Conservation (phyloP, 2,797 vertebrate species). For the Okamejei kenojei region DNA sequence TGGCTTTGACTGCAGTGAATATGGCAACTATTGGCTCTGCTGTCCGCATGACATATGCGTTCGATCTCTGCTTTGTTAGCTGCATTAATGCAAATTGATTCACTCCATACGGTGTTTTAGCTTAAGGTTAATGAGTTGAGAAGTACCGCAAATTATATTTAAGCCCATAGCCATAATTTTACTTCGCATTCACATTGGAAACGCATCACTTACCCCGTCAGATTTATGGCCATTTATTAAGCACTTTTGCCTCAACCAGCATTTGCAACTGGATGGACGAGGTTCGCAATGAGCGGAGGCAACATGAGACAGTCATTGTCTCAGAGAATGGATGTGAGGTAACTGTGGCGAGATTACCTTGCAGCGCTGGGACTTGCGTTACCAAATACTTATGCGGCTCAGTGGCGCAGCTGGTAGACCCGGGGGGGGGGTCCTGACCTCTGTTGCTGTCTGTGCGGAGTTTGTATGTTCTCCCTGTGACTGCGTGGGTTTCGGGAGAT, state of each 20-base stretch:
- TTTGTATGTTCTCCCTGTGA: no score
- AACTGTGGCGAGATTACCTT: neutral
- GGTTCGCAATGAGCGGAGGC: neutral
- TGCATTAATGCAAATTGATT: conserved; percentile 15
- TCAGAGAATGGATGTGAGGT: neutral
- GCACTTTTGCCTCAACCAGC: neutral
- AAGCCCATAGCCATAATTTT: neutral
- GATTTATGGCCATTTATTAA: neutral
- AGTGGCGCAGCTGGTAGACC: no score
- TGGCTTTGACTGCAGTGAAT: neutral
- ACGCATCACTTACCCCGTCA: neutral
- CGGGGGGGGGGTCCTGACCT: no score
- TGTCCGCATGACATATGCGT: no score
- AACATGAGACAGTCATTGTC: no score
- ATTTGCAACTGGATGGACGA: neutral
- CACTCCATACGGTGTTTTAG: neutral
- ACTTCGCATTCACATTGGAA: no score
- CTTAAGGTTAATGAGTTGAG: neutral
- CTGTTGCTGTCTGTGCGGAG: no score
- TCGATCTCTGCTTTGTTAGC: neutral
- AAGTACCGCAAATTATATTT: neutral
- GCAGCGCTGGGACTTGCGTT: neutral
- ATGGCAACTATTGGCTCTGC: neutral
- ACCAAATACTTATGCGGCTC: no score
- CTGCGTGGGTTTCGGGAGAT: no score